A percentile compares a stretch with the other conserved stretches of the same genome.
These are phyloP conservation scores for Epiblema foenella DNA, from an alignment of 2,888 invertebrate genomes.

Conservation along the genomic window DNA sequence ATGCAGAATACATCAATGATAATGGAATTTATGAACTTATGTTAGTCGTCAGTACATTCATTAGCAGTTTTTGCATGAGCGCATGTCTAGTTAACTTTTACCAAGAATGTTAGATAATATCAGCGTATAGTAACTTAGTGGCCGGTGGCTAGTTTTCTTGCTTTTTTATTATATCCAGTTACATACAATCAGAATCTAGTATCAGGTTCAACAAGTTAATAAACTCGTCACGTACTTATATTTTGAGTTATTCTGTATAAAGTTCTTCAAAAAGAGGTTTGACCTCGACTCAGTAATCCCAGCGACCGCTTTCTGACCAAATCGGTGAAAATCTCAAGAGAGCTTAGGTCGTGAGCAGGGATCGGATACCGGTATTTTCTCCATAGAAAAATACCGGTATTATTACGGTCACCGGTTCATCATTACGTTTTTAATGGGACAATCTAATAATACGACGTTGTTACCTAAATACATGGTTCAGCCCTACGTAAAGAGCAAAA, in stretches of 20 bases:
- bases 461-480: no score
- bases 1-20: background rate
- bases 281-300: no score
- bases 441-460: no score
- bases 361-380: no score
- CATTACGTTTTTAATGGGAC: no score
- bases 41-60: background rate
- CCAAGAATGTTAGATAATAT: background rate
- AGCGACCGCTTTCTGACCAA: no score
- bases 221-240: background rate
- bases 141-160: background rate
- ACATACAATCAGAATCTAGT: background rate
- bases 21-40: background rate
- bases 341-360: background rate
- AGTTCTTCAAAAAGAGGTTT: no score
- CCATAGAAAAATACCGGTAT: no score
- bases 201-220: background rate
- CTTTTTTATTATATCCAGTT: slow-evolving; percentile 4
- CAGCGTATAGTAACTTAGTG: slow-evolving; percentile 11
- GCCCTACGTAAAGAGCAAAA: no score
- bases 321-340: background rate
- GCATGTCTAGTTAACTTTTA: background rate
- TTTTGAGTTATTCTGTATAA: no score
- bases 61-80: background rate
- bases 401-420: no score